Percentiles rank a stretch among this genome's conserved stretches.
Conservation (phyloP, 2,113 vertebrate genomes). For the Onychostruthus taczanowskii region DNA sequence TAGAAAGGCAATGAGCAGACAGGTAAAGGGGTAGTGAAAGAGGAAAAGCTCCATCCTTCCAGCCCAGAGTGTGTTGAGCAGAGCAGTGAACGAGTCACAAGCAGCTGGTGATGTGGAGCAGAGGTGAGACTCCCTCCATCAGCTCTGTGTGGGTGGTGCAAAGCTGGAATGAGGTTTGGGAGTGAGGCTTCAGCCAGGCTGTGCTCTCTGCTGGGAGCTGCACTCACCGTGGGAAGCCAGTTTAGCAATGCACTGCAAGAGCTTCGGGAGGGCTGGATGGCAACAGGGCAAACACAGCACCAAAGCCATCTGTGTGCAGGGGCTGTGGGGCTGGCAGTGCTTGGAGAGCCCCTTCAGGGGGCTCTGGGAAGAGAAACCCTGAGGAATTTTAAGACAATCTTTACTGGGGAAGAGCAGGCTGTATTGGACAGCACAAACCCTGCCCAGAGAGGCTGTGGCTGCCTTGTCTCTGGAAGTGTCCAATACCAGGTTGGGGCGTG, state of each 20-base stretch:
- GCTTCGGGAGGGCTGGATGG: not conserved
- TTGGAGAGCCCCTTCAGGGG: not conserved
- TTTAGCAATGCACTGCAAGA: not conserved
- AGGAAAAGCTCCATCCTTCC: slow-evolving; percentile 9
- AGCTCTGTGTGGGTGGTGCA: not conserved
- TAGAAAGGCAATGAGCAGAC: not conserved
- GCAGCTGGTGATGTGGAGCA: not conserved
- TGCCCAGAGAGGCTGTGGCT: not conserved
- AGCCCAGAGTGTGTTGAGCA: not conserved
- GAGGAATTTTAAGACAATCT: not conserved
- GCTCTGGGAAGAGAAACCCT: not conserved
- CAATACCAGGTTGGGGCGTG: not conserved
- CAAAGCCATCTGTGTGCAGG: not conserved
- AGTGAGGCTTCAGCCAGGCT: not conserved
- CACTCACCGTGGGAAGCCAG: accelerated
- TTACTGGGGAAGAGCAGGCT: not conserved
- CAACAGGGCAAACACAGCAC: not conserved
- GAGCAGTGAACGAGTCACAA: not conserved
- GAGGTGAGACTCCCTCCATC: not conserved
- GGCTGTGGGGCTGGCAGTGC: not conserved
- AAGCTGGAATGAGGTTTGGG: not conserved
- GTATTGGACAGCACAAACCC: not conserved
- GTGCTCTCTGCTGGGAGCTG: not conserved
- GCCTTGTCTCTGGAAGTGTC: not conserved
- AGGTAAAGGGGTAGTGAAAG: slow-evolving; percentile 3